Evolutionary conservation across 2,797 vertebrate genomes (phyloP), one percentile per base, ranked within the genome.

Genomic region (Sebastolobus altivelis): DNA sequence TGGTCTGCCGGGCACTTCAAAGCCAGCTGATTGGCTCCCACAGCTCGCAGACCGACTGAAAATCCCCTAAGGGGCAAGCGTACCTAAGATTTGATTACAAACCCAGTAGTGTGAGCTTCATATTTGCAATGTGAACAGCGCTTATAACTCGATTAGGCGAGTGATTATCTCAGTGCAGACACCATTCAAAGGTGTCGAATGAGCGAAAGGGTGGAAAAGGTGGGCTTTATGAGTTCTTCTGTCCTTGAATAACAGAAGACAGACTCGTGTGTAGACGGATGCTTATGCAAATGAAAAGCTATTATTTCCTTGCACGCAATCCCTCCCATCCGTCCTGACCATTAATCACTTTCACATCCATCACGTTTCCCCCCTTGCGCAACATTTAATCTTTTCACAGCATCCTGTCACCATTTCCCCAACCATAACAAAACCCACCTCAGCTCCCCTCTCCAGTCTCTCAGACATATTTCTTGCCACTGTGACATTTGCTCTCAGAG

Each of bases 21-120:
- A 94, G 93, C 82, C 0, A 70, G 75, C 79, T 91, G 89, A 92
- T 91, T 91, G 87, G 92, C 83, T 88, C 87, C 60, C 72, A 25
- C 86, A 79, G 80, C 77, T 87, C 58, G 37, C 25, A 37, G 63
- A 78, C 75, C 85, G 87, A 80, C 83, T 86, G 75, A 84, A 89
- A 89, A 78, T 68, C 77, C 88, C 89, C 86, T 43, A 13, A 13
- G 43, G 86, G 87, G 81, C 55, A 75, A 77, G 78, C 82, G 85
- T 84, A 88, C 85, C 91, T 91, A 87, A 77, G 86, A 92, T 92
- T 94, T 93, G 89, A 95, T 93, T 94, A 94, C 89, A 92, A 90
- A 91, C 81, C 89, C 90, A 93, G 92, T 94, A 94, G 90, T 65
- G 80, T 75, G 86, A 88, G 87, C 85, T 85, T 82, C 84, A 84